Percentiles rank a stretch among this genome's conserved stretches.
Conservation (phyloP, 2,113 vertebrate species). For the Bombycilla garrulus region DNA sequence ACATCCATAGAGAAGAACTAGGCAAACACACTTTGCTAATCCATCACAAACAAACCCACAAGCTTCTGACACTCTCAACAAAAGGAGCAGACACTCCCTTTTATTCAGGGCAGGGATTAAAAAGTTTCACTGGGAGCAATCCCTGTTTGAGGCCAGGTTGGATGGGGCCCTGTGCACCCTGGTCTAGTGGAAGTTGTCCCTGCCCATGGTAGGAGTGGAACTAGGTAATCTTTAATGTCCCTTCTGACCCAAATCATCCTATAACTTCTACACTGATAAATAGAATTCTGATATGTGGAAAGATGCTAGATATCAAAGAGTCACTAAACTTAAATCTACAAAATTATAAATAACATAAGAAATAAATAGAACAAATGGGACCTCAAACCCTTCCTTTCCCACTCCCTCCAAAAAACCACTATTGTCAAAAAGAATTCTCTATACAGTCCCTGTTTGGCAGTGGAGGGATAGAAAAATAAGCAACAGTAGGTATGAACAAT, state of each 20-base stretch:
- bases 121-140: not conserved
- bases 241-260: not conserved
- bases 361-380: not conserved
- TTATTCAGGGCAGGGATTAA: not conserved
- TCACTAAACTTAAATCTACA: not conserved
- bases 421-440: fast-evolving
- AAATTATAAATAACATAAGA: not conserved
- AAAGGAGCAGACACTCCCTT: not conserved
- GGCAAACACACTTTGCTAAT: not conserved
- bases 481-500: not conserved
- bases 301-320: not conserved
- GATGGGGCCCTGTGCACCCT: not conserved
- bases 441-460: not conserved
- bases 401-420: not conserved
- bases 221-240: not conserved
- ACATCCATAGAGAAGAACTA: not conserved
- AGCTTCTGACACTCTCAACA: not conserved
- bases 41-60: not conserved
- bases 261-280: not conserved
- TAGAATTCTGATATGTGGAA: not conserved
- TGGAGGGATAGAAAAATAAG: not conserved
- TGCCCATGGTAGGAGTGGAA: not conserved
- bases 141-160: not conserved
- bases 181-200: not conserved
- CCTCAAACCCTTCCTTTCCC: not conserved